phyloP scores from a whole-genome alignment of 2,888 invertebrate genomes.

The Noctua pronuba region DNA sequence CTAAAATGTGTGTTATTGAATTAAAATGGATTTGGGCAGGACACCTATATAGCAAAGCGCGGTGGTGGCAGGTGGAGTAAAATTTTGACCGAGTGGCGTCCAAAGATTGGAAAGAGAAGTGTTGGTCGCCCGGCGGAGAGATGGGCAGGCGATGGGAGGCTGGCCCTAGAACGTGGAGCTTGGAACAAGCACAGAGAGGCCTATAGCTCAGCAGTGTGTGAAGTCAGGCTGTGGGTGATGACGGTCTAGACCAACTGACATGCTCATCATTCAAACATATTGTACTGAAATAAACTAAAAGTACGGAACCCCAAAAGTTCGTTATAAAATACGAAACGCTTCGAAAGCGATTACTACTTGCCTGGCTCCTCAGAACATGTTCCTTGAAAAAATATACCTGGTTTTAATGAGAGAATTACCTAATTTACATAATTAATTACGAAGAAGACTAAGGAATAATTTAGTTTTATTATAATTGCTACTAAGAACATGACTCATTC shows the following conservation, averaged over 20 bases:
- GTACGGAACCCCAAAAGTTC: too few species aligned
- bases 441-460: not conserved
- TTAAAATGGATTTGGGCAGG: not conserved
- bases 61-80: not conserved
- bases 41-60: not conserved
- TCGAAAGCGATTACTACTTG: not conserved
- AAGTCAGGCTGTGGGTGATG: not conserved
- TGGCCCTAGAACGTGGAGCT: not conserved
- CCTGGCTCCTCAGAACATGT: not conserved
- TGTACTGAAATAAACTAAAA: not conserved
- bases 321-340: not conserved
- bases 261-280: not conserved
- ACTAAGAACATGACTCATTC: slow-evolving; percentile 31
- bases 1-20: too few species aligned
- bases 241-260: too few species aligned
- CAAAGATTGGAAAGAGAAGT: not conserved
- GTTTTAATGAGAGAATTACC: slow-evolving; percentile 19
- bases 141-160: not conserved
- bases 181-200: not conserved
- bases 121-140: not conserved
- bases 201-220: too few species aligned
- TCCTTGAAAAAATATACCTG: not conserved
- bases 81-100: not conserved
- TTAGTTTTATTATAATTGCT: slow-evolving; percentile 36
- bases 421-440: slow-evolving; percentile 8